phyloP scores from a whole-genome alignment of 2,797 vertebrate genomes.

The Decapterus maruadsi region DNA sequence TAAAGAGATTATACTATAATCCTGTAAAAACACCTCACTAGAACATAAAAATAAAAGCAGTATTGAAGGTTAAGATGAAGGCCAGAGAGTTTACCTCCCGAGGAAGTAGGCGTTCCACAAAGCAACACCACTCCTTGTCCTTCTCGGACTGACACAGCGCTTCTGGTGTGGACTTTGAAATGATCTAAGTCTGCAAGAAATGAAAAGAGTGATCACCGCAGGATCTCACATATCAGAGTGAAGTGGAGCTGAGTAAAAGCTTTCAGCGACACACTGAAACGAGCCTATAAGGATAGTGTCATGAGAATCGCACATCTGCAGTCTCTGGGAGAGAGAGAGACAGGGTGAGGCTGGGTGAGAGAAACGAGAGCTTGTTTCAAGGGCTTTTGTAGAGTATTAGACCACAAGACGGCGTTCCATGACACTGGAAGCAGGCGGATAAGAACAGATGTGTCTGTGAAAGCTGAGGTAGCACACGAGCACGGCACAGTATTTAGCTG shows the following conservation, averaged over 20 bases:
- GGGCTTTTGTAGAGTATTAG: not conserved
- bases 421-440: too few relatives aligned
- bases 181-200: constrained; percentile 88
- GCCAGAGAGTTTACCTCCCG: constrained; percentile 87
- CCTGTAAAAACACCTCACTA: not conserved
- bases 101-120: constrained; percentile 90
- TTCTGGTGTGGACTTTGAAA: constrained; percentile 91
- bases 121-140: constrained; percentile 96
- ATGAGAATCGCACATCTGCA: constrained; percentile 47
- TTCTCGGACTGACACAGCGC: constrained; percentile 93
- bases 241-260: constrained; percentile 56
- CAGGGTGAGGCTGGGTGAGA: constrained; percentile 7
- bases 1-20: constrained; percentile 13
- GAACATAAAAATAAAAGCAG: not conserved
- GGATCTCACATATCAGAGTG: constrained; percentile 55
- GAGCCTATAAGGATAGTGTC: constrained; percentile 53
- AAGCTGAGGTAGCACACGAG: not conserved
- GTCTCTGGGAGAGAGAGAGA: constrained; percentile 37
- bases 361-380: constrained; percentile 3
- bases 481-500: constrained; percentile 1
- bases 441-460: constrained; percentile 2
- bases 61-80: not conserved
- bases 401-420: not conserved
- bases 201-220: constrained; percentile 41
- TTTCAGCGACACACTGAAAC: constrained; percentile 56